Conservation (phyloP, 2,888 invertebrate species). For the Alitta virens region DNA sequence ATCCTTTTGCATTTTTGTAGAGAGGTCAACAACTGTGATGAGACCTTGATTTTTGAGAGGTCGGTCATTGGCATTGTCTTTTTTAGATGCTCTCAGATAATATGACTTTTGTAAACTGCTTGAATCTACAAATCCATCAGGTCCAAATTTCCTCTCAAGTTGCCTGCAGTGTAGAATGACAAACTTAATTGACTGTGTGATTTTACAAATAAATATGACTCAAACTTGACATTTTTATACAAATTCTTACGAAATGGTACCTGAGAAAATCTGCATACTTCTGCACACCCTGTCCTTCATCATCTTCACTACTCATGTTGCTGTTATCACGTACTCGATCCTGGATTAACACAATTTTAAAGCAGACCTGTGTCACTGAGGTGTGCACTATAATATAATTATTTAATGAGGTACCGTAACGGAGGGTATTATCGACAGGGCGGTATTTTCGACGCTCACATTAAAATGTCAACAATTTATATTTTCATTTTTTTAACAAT, state of each 20-base stretch:
- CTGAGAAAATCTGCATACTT: constrained; percentile 51
- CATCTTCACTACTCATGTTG: not conserved
- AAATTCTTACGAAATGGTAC: too few relatives aligned
- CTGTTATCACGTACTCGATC: too few relatives aligned
- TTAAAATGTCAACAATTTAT: too few relatives aligned
- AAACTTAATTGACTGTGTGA: not conserved
- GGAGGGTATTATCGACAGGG: too few relatives aligned
- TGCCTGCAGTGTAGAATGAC: constrained; percentile 36
- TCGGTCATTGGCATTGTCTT: not conserved
- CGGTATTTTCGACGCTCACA: too few relatives aligned
- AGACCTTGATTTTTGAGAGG: not conserved
- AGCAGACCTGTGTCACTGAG: too few relatives aligned
- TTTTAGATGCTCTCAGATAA: not conserved
- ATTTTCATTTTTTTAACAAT: too few relatives aligned
- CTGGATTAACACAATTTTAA: too few relatives aligned
- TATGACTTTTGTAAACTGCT: constrained; percentile 35
- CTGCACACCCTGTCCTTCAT: constrained; percentile 22
- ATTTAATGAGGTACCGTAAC: too few relatives aligned
- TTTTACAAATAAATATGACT: constrained; percentile 1
- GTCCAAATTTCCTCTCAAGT: constrained; percentile 51
- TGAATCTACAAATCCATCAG: constrained; percentile 51
- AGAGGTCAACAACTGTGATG: constrained; percentile 37
- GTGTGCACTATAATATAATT: too few relatives aligned
- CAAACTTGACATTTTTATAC: not conserved
- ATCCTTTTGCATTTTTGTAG: constrained; percentile 38